A percentile compares a stretch with the other conserved stretches of the same genome.
phyloP scores from a whole-genome alignment of 2,888 invertebrate genomes.

The Strigamia transsilvanica region DNA sequence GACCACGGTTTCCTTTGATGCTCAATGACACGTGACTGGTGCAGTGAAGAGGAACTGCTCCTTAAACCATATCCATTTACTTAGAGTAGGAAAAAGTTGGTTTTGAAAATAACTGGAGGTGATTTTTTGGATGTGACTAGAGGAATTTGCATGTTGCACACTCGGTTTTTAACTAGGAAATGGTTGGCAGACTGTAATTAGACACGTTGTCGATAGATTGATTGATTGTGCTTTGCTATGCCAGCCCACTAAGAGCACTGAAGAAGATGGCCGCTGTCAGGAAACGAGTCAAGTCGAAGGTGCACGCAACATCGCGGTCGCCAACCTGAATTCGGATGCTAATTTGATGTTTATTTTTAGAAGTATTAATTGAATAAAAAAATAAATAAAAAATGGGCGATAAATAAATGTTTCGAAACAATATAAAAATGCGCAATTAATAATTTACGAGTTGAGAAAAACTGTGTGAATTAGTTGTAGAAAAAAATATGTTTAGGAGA shows the following conservation, averaged over 20 bases:
- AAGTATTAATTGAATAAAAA: background rate
- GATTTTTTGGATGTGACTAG: background rate
- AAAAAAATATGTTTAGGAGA: too few species aligned
- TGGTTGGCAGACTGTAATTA: conserved; percentile 21
- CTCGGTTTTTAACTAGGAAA: background rate
- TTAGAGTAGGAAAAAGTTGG: background rate
- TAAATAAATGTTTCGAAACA: background rate
- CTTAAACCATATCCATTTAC: background rate
- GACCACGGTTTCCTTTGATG: conserved; percentile 35
- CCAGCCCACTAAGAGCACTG: background rate
- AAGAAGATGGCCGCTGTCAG: conserved; percentile 35
- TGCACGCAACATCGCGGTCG: conserved; percentile 20
- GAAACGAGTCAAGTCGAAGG: conserved; percentile 3
- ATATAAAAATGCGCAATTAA: background rate
- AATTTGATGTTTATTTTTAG: background rate
- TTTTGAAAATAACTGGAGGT: background rate
- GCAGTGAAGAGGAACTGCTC: conserved; percentile 23
- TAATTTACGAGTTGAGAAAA: too few species aligned
- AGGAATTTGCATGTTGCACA: conserved; percentile 3
- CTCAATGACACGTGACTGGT: conserved; percentile 27
- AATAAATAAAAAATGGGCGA: background rate
- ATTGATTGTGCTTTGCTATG: conserved; percentile 25
- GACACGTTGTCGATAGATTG: conserved; percentile 26
- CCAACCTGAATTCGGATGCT: background rate
- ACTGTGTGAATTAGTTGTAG: too few species aligned